Evolutionary conservation across 2,797 vertebrate genomes (phyloP), one percentile per base, ranked within the genome.

Genomic region (Argya squamiceps): DNA sequence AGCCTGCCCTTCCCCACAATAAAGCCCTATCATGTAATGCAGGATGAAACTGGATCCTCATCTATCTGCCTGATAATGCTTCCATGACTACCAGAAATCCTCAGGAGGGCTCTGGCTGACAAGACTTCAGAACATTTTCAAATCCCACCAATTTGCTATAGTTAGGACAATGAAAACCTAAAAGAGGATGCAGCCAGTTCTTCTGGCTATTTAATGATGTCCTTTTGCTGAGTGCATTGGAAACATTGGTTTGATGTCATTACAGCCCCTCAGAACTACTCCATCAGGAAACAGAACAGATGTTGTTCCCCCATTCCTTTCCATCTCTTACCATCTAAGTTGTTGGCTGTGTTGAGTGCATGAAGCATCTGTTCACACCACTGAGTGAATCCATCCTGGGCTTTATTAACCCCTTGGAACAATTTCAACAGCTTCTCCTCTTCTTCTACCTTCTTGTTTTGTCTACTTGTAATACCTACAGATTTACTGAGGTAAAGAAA

Each of bases 301-400:
- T 49, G 34, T 1, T 34, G 36, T 7, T 90, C 26, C 56, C 47
- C 32, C 68, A 49, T 58, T 91, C 77, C 70, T 65, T 79, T 68
- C 84, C 71, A 79, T 24, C 91, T 97, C 99, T 99, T 98, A 99
- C 99, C 99, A 96, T 99, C 99, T 97, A 99, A 98, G 96, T 99
- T 99, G 98, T 99, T 99, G 98, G 99, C 99, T 47, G 99, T 99
- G 98, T 99, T 99, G 97, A 99, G 99, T 55, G 98, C 98, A 98
- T 99, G 99, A 97, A 99, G 98, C 86, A 99, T 99, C 98, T 99
- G 99, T 98, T 99, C 99, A 98, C 99, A 99, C 99, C 99, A 99
- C 96, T 99, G 99, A 98, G 99, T 99, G 98, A 99, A 99, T 96
- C 99, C 98, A 97, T 99, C 99, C 96, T 99, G 98, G 97, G 98